Conservation (phyloP, 2,113 vertebrate genomes). For the Panthera tigris region DNA sequence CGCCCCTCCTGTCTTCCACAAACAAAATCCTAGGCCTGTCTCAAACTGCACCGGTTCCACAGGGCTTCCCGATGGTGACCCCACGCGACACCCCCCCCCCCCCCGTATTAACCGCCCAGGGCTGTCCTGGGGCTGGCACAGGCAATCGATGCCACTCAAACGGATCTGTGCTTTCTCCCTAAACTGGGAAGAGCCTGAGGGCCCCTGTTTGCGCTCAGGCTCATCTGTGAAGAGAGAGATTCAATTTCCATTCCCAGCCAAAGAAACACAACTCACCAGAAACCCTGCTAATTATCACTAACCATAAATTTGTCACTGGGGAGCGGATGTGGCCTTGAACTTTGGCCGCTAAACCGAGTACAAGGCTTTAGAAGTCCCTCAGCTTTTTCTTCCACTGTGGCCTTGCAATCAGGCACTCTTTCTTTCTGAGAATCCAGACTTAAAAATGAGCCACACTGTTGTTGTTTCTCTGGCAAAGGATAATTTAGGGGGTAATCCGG, state of each 20-base stretch:
- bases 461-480: background rate
- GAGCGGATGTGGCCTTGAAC: background rate
- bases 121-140: fast-evolving
- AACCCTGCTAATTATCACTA: background rate
- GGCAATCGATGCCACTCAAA: background rate
- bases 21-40: background rate
- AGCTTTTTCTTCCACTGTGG: fast-evolving
- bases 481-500: no score
- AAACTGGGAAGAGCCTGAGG: background rate
- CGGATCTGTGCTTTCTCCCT: background rate
- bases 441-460: background rate
- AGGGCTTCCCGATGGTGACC: no score
- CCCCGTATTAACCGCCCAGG: background rate
- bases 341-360: background rate
- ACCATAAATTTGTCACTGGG: background rate
- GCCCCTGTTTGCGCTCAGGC: background rate
- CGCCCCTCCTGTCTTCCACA: background rate
- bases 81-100: background rate
- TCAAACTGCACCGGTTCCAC: background rate
- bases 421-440: background rate
- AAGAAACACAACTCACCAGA: background rate
- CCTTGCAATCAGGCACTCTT: background rate
- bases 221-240: background rate
- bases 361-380: background rate
- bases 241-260: conserved; percentile 2